Conservation (phyloP, 2,797 vertebrate species). For the Vireo griseus region DNA sequence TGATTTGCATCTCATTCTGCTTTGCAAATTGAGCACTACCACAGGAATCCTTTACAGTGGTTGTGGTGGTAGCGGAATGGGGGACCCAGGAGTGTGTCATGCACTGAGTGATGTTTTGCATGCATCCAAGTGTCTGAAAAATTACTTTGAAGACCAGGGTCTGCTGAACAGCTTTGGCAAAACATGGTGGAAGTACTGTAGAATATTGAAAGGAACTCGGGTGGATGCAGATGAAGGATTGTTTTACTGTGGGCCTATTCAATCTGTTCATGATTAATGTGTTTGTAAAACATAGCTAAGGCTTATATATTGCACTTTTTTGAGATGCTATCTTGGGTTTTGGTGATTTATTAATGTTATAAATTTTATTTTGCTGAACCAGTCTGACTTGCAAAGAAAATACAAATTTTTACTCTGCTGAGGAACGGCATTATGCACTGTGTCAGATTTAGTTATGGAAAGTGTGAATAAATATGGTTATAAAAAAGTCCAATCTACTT, state of each 20-base stretch:
- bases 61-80: neutral
- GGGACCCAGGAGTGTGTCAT: neutral
- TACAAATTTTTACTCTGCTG: neutral
- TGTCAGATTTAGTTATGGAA: neutral
- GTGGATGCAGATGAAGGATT: neutral
- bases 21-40: neutral
- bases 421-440: neutral
- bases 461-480: neutral
- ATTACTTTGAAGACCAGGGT: neutral
- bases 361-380: slow-evolving; percentile 11
- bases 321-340: slow-evolving; percentile 13
- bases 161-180: neutral
- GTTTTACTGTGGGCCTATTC: neutral
- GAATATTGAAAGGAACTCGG: neutral
- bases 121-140: neutral
- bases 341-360: slow-evolving; percentile 18
- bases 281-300: slow-evolving; percentile 29
- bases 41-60: neutral
- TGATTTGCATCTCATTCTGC: neutral
- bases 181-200: neutral
- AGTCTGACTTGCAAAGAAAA: neutral
- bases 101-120: neutral
- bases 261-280: slow-evolving; percentile 11
- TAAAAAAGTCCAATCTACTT: neutral
- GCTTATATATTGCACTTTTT: neutral